A percentile compares a stretch with the other conserved stretches of the same genome.
These are phyloP conservation scores for Eptesicus fuscus DNA, from an alignment of 2,113 vertebrate genomes.

Conservation along the genomic window DNA sequence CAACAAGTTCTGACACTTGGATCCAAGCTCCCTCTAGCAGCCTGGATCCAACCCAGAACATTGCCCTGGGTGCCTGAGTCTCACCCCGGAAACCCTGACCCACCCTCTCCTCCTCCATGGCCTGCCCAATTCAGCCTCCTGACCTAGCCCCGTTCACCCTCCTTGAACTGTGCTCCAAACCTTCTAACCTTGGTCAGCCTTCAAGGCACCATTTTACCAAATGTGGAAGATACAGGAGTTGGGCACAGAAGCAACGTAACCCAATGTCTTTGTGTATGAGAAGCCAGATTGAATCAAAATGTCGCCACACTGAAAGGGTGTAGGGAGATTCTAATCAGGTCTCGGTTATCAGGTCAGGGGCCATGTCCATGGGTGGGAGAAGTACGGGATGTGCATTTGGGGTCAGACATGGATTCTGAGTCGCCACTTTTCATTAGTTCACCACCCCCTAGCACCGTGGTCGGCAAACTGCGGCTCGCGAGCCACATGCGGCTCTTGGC, in stretches of 20 bases:
- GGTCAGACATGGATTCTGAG: background rate
- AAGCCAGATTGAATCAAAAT: no score
- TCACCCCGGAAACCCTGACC: background rate
- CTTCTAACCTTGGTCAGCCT: background rate
- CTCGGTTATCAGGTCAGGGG: background rate
- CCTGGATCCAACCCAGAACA: background rate
- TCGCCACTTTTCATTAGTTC: background rate
- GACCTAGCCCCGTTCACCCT: background rate
- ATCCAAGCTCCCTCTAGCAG: background rate
- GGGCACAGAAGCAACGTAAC: background rate
- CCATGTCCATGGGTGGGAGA: background rate
- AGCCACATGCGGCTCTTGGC: no score
- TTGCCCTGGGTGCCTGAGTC: background rate
- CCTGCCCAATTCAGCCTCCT: background rate
- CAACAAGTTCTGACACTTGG: background rate
- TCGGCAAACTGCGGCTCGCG: no score
- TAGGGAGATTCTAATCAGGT: background rate
- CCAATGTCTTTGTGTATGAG: no score
- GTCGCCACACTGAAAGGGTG: background rate
- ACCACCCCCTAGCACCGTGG: no score
- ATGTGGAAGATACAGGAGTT: background rate
- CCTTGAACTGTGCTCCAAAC: background rate
- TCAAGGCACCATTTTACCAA: background rate
- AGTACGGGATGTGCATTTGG: background rate
- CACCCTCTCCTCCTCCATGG: background rate